phyloP scores from a whole-genome alignment of 2,888 invertebrate genomes.

The Zygothrica quintamaculata region DNA sequence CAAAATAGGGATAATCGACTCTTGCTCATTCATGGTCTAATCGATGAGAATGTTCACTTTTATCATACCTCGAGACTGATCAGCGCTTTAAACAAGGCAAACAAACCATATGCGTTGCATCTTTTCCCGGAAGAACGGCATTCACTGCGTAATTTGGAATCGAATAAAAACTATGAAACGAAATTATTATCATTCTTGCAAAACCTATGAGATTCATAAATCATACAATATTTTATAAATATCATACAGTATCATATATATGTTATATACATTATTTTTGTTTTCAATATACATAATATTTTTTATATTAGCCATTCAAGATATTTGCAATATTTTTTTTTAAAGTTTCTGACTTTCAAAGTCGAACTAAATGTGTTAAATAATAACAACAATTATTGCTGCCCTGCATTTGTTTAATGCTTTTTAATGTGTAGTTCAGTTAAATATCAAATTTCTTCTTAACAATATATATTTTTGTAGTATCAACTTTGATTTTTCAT shows the following conservation, averaged over 20 bases:
- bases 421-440: conserved; percentile 64
- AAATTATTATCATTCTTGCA: conserved; percentile 96
- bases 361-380: conserved; percentile 13
- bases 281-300: conserved; percentile 19
- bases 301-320: conserved; percentile 8
- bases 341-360: conserved; percentile 8
- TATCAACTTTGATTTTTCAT: conserved; percentile 16
- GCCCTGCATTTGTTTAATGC: conserved; percentile 39
- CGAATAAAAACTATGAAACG: conserved; percentile 98
- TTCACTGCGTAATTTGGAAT: conserved; percentile 95
- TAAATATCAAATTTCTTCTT: conserved; percentile 33
- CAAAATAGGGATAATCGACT: conserved; percentile 94
- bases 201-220: conserved; percentile 87
- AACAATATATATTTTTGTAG: no score
- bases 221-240: conserved; percentile 25
- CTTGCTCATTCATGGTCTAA: conserved; percentile 97
- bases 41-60: conserved; percentile 99
- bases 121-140: conserved; percentile 98
- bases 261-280: conserved; percentile 21
- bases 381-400: conserved; percentile 19
- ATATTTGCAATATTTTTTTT: conserved; percentile 36
- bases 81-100: conserved; percentile 94
- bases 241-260: conserved; percentile 29
- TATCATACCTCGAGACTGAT: conserved; percentile 97
- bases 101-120: conserved; percentile 97